Evolutionary conservation across 2,113 vertebrate species (phyloP).

Genomic region (Sinocyclocheilus anophthalmus): DNA sequence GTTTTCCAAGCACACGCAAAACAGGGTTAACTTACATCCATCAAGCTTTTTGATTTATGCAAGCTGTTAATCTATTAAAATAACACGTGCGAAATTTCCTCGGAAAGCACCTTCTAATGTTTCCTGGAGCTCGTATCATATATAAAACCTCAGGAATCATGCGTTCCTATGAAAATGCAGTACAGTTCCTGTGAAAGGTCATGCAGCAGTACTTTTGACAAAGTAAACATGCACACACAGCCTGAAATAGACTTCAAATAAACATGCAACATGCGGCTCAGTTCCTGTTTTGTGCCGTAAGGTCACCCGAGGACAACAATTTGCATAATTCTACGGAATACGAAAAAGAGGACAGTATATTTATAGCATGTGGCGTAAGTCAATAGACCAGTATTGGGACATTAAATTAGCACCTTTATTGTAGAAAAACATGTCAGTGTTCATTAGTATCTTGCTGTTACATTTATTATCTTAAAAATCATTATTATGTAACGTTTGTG

Average conservation of each 20-base stretch:
- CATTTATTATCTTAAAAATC: not conserved
- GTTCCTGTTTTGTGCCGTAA: not conserved
- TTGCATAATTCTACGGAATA: not conserved
- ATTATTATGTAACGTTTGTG: not conserved
- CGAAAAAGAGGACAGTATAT: not conserved
- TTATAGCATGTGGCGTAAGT: not conserved
- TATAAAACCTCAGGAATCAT: not conserved
- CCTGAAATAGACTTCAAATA: not conserved
- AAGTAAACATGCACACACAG: not conserved
- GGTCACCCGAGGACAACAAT: not conserved
- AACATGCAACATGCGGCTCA: not conserved
- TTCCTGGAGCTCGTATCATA: constrained; percentile 7
- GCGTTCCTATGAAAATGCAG: not conserved
- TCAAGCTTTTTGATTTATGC: not conserved
- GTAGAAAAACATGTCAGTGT: not conserved
- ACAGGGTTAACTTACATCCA: not conserved
- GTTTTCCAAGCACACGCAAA: not conserved
- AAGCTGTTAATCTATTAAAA: not conserved
- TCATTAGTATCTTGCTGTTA: not conserved
- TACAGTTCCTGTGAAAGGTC: not conserved
- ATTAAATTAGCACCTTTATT: not conserved
- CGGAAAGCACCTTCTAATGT: not conserved
- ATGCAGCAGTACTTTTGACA: not conserved
- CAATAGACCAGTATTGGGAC: not conserved
- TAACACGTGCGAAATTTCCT: not conserved